Base-by-base conservation (phyloP, 2,113 vertebrate species). In the Bubo scandiacus region DNA sequence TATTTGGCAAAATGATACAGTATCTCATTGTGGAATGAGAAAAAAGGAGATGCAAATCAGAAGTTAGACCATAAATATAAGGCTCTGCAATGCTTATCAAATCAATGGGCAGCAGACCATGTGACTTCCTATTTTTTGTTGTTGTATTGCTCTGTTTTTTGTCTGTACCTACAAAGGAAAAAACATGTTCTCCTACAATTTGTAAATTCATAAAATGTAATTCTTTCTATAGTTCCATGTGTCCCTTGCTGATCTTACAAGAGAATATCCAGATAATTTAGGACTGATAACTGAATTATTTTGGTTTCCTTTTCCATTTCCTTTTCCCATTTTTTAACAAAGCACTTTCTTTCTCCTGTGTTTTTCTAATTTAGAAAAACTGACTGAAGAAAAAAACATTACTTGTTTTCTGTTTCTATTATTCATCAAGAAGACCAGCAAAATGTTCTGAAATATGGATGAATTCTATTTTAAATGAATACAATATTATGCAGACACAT, bases 1-100 rank as follows among this genome's bases (percentile, higher is more conserved):
- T 98, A 96, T 97, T 92, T 96, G 88, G 61, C 40, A 83, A 72
- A 94, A 94, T 94, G 71, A 91, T 96, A 59, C 55, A 62, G 23
- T 86, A 86, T 86, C 70, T 95, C 90, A 65, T 65, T 58, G 72
- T 73, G 59, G 27, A 96, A 38, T 32, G 23, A 96, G 59, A 6
- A 32, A 96, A 95, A 87, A 65, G 43, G 25, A 93, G 97, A 95
- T 73, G 81, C 59, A 96, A 96, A 97, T 92, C 47, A 91, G 75
- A 95, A 82, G 40, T 71, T 78, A 83, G 36, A 66, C 52, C 5
- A 27, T 88, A 89, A 90, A 92, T 92, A 81, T 59, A 91, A 72
- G 59, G 40, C 12, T 36, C 25, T 93, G 72, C n/a, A 87, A 62
- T 68, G 22, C 23, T 78, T 78, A 58, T 87, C 63, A 93, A 71